Evolutionary conservation across 1,140 invertebrate genomes (phyloP), one percentile per base, ranked within the genome.

Genomic region (Trichoplusia ni): DNA sequence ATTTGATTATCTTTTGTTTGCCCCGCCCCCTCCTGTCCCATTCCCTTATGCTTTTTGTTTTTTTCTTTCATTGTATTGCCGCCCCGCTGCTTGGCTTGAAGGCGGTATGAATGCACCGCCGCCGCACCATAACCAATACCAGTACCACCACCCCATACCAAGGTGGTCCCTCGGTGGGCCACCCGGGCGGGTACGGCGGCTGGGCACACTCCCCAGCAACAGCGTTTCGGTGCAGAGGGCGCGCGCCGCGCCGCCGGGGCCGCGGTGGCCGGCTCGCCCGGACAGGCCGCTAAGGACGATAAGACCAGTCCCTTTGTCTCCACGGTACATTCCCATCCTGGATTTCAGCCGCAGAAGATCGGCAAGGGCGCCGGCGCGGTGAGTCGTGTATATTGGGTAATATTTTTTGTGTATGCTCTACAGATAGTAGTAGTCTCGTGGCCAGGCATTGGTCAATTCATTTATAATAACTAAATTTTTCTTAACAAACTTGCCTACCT

Each of bases 301-400:
- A 92, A 94, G 82, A 92, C 93, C 65, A 96, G 94, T 84, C 97
- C 98, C 29, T 99, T 99, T 89, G 92, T 97, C 29, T 94, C 95
- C 71, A 96, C 96, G 46, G 93, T 95, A 58, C 97, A 97, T 93
- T 97, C 97, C 14, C 97, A 99, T 92, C 96, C 97, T 31, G 95
- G 95, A 65, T 99, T 99, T 89, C 95, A 96, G 69, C 98, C 98
- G 13, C 97, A 98, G 77, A 98, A 98, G 93, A 94, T 97, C 73
- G 96, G 96, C 27, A 97, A 97, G 89, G 95, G 94, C 65, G 91
- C 92, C 47, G 95, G 95, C 90, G 93, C 92, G 92, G 90, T 91
- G 71, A 86, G 75, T 81, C 31, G 25, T 35, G 27, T 8, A 29
- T 8, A 58, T 25, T 29, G 25, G 38, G 56, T 58, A 58, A 58